Conservation (phyloP, 1,140 invertebrate species). For the Melipona quadrifasciata region DNA sequence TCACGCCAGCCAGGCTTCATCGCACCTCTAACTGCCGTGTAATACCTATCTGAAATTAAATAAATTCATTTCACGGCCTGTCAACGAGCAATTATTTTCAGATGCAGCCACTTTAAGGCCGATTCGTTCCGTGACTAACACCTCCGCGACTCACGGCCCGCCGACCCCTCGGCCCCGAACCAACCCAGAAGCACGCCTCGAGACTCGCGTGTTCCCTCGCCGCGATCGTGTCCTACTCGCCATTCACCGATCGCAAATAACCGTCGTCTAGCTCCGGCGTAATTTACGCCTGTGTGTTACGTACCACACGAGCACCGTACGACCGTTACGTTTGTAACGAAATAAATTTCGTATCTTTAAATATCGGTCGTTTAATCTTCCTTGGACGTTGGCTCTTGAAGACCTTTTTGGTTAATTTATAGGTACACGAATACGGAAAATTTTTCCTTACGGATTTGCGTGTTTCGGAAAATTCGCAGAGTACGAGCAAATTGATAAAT, state of each 20-base stretch:
- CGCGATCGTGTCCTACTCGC: not conserved
- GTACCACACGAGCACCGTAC: too few species aligned
- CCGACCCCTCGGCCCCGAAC: conserved; percentile 57
- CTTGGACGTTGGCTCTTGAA: too few species aligned
- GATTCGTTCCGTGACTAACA: conserved; percentile 78
- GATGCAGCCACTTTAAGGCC: conserved; percentile 78
- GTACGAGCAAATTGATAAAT: too few species aligned
- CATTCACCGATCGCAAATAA: conserved; percentile 2
- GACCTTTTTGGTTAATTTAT: too few species aligned
- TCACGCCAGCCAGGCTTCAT: conserved; percentile 75
- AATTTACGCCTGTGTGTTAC: not conserved
- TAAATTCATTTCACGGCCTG: conserved; percentile 83
- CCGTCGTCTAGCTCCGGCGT: not conserved
- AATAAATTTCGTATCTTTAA: too few species aligned
- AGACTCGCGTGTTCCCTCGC: not conserved
- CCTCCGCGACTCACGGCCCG: conserved; percentile 54
- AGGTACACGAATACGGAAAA: too few species aligned
- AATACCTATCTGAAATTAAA: conserved; percentile 82
- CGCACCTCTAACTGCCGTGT: conserved; percentile 80
- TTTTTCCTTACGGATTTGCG: too few species aligned
- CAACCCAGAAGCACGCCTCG: conserved; percentile 71
- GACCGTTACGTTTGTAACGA: too few species aligned
- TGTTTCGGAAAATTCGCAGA: too few species aligned
- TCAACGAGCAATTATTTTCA: conserved; percentile 82
- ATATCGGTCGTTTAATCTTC: too few species aligned